These are phyloP conservation scores for Aleadryas rufinucha DNA, from an alignment of 2,113 vertebrate species.

Conservation along the genomic window DNA sequence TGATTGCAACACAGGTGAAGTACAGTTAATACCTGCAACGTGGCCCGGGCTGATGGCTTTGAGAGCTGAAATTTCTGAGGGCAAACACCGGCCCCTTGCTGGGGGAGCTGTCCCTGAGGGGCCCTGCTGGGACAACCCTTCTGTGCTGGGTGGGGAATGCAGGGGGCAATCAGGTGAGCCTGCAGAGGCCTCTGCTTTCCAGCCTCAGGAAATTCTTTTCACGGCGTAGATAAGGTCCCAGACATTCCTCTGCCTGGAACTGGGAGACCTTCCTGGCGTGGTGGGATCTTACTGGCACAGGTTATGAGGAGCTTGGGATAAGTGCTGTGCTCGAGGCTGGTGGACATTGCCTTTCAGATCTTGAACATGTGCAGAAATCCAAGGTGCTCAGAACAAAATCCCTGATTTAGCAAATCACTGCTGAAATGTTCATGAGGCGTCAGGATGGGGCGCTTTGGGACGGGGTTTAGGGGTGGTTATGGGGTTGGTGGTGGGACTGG, in stretches of 20 bases:
- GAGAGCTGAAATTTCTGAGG: not conserved
- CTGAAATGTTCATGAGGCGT: not conserved
- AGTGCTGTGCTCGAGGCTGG: not conserved
- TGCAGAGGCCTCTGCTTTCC: not conserved
- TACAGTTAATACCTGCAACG: not conserved
- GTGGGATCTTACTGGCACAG: not conserved
- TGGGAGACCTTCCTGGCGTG: not conserved
- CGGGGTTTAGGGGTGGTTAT: rapidly evolving
- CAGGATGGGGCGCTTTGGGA: not conserved
- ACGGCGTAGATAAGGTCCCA: not conserved
- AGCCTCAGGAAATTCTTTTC: not conserved
- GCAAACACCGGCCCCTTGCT: not conserved
- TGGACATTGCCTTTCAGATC: not conserved
- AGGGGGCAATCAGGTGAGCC: not conserved
- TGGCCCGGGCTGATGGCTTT: not conserved
- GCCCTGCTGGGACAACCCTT: not conserved
- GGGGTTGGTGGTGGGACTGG: not conserved
- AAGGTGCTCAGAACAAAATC: not conserved
- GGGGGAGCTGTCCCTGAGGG: rapidly evolving
- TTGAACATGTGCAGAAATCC: not conserved
- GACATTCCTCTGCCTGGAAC: not conserved
- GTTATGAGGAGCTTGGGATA: rapidly evolving
- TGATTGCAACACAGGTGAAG: constrained; percentile 37
- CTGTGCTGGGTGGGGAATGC: not conserved
- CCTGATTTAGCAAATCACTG: not conserved